Percentiles rank a stretch among this genome's conserved stretches.
phyloP scores from a whole-genome alignment of 2,888 invertebrate species.

The Eilema sororculum region DNA sequence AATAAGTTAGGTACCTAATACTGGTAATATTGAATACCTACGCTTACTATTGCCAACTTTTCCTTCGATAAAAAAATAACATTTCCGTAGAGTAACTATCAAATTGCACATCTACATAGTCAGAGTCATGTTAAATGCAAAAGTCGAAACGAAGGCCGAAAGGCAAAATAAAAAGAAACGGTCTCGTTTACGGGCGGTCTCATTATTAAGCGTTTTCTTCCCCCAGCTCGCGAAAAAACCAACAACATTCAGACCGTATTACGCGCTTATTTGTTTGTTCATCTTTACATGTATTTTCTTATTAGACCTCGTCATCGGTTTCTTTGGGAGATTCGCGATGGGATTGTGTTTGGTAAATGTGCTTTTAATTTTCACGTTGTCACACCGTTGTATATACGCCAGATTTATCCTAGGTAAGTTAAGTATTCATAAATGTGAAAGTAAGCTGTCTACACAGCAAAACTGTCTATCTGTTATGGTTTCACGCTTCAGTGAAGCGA shows the following conservation, averaged over 20 bases:
- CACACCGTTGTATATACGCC: background rate
- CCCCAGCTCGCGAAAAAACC: conserved; percentile 62
- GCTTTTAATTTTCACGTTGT: background rate
- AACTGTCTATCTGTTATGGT: too few relatives aligned
- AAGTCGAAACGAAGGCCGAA: conserved; percentile 65
- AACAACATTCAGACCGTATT: conserved; percentile 53
- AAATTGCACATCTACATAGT: conserved; percentile 10
- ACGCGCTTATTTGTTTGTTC: conserved; percentile 61
- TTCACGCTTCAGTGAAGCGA: too few relatives aligned
- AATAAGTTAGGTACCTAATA: too few relatives aligned
- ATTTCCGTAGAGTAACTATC: too few relatives aligned
- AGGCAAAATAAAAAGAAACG: conserved; percentile 72
- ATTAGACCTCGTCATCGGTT: conserved; percentile 44
- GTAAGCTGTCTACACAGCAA: too few relatives aligned
- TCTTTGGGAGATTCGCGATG: conserved; percentile 25
- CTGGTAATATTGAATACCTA: background rate
- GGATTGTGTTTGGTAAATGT: background rate
- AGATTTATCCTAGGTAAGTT: background rate
- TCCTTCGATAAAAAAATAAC: too few relatives aligned
- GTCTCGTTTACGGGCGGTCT: conserved; percentile 69
- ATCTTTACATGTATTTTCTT: conserved; percentile 55
- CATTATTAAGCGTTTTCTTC: conserved; percentile 76
- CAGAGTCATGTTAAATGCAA: conserved; percentile 59
- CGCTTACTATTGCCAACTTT: background rate
- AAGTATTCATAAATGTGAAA: too few relatives aligned